These are phyloP conservation scores for Heterotilapia buettikoferi DNA, from an alignment of 2,113 vertebrate genomes.

Conservation along the genomic window DNA sequence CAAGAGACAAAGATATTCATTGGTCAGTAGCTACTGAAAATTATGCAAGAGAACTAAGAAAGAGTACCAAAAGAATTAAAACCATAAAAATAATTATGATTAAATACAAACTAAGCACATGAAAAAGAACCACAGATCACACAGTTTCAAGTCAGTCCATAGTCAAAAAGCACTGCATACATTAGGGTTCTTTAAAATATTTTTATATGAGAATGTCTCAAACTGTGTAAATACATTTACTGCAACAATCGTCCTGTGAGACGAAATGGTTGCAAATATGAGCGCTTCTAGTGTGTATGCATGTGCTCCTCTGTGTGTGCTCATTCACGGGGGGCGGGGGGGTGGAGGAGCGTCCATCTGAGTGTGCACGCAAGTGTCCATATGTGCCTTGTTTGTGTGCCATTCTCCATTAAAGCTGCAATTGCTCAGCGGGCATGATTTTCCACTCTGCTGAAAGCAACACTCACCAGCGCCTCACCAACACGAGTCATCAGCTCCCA, in stretches of 20 bases:
- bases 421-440: conserved; percentile 44
- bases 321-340: background rate
- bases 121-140: background rate
- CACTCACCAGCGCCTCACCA: conserved; percentile 20
- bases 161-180: background rate
- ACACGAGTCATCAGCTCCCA: conserved; percentile 29
- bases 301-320: background rate
- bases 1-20: background rate
- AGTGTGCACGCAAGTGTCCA: conserved; percentile 9
- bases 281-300: background rate
- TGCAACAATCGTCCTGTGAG: background rate
- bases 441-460: conserved; percentile 38
- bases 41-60: background rate
- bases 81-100: background rate
- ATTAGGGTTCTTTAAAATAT: accelerated
- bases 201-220: background rate
- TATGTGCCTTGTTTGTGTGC: conserved; percentile 43
- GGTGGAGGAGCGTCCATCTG: background rate
- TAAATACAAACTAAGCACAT: background rate
- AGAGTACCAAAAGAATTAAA: background rate
- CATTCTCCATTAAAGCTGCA: conserved; percentile 47
- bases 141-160: background rate
- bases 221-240: background rate
- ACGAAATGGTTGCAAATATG: background rate
- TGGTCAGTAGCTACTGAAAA: background rate